A percentile compares a stretch with the other conserved stretches of the same genome.
Conservation (phyloP, 2,113 vertebrate genomes). For the Sisor rabdophorus region DNA sequence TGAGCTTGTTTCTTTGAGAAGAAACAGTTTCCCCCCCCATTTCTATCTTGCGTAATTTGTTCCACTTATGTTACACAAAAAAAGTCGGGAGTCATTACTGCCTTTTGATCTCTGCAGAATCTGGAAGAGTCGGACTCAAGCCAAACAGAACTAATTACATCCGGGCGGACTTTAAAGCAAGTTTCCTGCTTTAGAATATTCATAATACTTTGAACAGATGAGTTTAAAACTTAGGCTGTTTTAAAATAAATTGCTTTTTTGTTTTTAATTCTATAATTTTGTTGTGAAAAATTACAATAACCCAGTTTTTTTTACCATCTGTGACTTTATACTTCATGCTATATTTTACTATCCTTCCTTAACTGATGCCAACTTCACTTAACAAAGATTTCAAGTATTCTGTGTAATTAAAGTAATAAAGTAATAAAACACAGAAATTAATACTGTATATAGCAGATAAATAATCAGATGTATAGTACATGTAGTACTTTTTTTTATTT, state of each 20-base stretch:
- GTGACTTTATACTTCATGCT: not conserved
- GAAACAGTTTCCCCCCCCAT: slow-evolving; percentile 3
- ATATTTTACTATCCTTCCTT: not conserved
- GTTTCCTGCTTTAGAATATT: not conserved
- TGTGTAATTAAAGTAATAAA: not conserved
- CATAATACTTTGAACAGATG: not conserved
- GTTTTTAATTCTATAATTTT: too few relatives aligned
- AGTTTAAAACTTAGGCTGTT: too few relatives aligned
- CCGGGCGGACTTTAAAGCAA: not conserved
- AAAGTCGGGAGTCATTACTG: slow-evolving; percentile 8
- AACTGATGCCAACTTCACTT: not conserved
- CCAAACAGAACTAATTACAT: slow-evolving; percentile 7
- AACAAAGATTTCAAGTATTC: not conserved
- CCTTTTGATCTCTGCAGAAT: slow-evolving; percentile 17
- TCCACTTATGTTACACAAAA: slow-evolving; percentile 32
- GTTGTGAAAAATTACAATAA: too few relatives aligned
- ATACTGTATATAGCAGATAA: too few relatives aligned
- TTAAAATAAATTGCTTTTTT: too few relatives aligned
- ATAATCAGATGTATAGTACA: too few relatives aligned
- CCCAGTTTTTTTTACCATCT: not conserved
- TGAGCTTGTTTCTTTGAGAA: slow-evolving; percentile 12
- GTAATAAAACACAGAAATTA: not conserved
- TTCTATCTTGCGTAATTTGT: slow-evolving; percentile 33
- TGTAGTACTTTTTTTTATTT: too few relatives aligned
- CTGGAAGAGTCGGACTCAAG: slow-evolving; percentile 1